A percentile compares a stretch with the other conserved stretches of the same genome.
Conservation (phyloP, 2,888 invertebrate genomes). For the Drosophila histrio region DNA sequence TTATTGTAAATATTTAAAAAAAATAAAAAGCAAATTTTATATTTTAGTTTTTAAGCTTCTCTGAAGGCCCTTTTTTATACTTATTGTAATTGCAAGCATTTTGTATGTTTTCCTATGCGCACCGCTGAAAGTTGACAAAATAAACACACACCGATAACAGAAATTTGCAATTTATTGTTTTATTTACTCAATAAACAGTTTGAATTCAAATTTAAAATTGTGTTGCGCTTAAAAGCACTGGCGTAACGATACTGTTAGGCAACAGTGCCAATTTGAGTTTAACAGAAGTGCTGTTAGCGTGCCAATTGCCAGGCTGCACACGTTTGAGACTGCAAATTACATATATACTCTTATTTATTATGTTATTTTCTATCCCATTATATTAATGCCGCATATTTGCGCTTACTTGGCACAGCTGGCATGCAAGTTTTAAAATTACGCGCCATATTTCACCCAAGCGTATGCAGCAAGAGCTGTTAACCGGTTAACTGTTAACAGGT, state of each 20-base stretch:
- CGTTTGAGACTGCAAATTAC: neutral
- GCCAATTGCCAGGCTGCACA: neutral
- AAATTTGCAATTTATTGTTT: neutral
- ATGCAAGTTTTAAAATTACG: neutral
- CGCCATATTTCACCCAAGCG: neutral
- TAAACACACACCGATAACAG: constrained; percentile 39
- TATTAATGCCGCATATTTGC: neutral
- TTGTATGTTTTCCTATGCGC: constrained; percentile 49
- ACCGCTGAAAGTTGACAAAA: constrained; percentile 34
- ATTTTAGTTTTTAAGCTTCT: constrained; percentile 55
- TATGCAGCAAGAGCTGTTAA: neutral
- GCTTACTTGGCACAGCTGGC: too few relatives aligned
- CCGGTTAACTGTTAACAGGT: neutral
- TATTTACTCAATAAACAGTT: neutral
- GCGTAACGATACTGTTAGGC: neutral
- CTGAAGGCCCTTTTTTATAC: neutral
- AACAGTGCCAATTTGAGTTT: constrained; percentile 25
- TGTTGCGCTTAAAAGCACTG: neutral
- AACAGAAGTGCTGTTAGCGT: neutral
- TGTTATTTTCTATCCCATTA: neutral
- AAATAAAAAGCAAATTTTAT: constrained; percentile 33
- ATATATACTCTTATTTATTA: neutral
- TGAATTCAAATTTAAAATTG: neutral
- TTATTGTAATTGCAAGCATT: constrained; percentile 30
- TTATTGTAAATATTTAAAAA: constrained; percentile 71